phyloP scores from a whole-genome alignment of 92 coral and sea anemone genomes.

The Parazoanthus darwini region DNA sequence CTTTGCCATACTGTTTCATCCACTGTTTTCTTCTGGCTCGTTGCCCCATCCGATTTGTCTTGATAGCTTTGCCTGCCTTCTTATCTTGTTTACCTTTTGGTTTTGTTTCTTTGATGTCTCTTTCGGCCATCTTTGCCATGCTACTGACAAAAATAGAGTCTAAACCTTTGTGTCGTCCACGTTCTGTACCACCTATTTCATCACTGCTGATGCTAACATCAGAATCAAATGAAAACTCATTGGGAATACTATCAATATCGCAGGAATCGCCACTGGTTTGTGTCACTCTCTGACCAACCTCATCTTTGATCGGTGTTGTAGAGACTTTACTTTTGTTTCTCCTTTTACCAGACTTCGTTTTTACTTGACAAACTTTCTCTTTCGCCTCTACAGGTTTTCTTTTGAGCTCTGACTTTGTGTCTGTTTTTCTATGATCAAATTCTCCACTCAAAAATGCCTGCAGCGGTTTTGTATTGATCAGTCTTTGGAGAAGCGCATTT shows the following conservation, averaged over 20 bases:
- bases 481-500: neutral
- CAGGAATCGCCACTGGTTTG: neutral
- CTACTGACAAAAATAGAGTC: conserved; percentile 77
- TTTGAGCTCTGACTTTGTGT: neutral
- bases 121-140: conserved; percentile 42
- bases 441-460: conserved; percentile 10
- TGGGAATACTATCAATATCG: neutral
- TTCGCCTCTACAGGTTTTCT: conserved; percentile 3
- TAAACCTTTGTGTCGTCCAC: conserved; percentile 22
- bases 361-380: neutral
- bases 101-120: conserved; percentile 10
- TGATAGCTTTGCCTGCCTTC: conserved; percentile 19
- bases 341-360: neutral
- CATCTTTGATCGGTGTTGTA: neutral
- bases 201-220: conserved; percentile 16
- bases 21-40: conserved; percentile 81
- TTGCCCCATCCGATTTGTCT: conserved; percentile 77
- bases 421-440: neutral
- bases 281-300: neutral
- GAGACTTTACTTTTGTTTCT: neutral
- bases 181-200: neutral
- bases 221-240: neutral
- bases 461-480: conserved; percentile 15
- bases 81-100: conserved; percentile 37
- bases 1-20: conserved; percentile 79